Base-by-base conservation (phyloP, 2,113 vertebrate species). In the Tiliqua scincoides region DNA sequence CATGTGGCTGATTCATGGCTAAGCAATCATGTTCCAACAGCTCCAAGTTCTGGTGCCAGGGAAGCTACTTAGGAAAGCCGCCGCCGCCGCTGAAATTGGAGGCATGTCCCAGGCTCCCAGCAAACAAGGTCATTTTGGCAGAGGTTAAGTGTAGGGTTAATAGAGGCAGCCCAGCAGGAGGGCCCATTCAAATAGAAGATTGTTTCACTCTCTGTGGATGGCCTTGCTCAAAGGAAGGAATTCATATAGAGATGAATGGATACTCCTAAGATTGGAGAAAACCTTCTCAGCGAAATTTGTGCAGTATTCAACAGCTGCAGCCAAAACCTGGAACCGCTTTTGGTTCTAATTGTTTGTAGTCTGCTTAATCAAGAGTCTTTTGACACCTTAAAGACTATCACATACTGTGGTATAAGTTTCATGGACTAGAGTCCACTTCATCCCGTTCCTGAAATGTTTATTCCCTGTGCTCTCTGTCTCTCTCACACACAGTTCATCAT, bases 11-110 rank as follows among this genome's bases (percentile, higher is more conserved):
- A 86, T 30, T 63, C 78, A 30, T 81, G 68, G 85, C 78, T 70
- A 81, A 81, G 65, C 70, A 80, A 65, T 86, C 70, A 59, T 73
- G 40, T 80, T 86, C 52, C 59, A 81, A 30, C 62, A 54, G 43
- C 59, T 81, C 70, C 32, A 54, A 65, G 57, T 65, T 86, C 40
- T 15, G 32, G n/a, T 86, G 85, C 85, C 85, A 86, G 78, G n/a
- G 35, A 54, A 81, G 48, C 85, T 73, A 37, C 85, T 86, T 37
- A 52, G 71, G 59, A 65, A 81, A 72, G 32, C 78, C 65, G 70
- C 70, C 74, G 70, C 70, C 74, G 68, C 70, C 32, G 35, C n/a
- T 80, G 74, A 81, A 73, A 86, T 86, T 43, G 54, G 23, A 86
- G 63, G 59, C 78, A 81, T 86, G 85, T 40, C 70, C 37, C 68